These are phyloP conservation scores for Drosophila sordidapex DNA, from an alignment of 2,888 invertebrate species.

Conservation along the genomic window DNA sequence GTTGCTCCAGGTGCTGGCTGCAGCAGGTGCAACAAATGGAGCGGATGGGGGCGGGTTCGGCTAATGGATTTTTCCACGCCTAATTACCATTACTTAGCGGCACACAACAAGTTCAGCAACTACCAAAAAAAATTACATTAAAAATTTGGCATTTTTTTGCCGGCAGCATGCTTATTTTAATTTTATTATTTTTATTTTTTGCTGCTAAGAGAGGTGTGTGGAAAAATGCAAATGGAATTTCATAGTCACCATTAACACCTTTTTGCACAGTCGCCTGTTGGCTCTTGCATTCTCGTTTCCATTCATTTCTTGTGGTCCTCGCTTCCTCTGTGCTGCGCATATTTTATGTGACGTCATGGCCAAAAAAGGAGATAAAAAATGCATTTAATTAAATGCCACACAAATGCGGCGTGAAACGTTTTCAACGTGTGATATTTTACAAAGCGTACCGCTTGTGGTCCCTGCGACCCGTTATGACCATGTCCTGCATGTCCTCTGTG, in stretches of 20 bases:
- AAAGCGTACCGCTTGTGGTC: conserved; percentile 16
- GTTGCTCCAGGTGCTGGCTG: conserved; percentile 27
- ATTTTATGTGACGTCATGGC: conserved; percentile 67
- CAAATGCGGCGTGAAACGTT: conserved; percentile 74
- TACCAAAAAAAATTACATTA: conserved; percentile 68
- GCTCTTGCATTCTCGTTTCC: conserved; percentile 51
- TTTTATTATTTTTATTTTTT: conserved; percentile 49
- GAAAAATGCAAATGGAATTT: conserved; percentile 79
- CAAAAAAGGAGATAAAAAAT: conserved; percentile 43
- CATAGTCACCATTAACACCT: conserved; percentile 80
- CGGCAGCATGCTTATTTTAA: conserved; percentile 43
- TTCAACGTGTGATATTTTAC: conserved; percentile 70
- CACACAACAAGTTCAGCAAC: conserved; percentile 15
- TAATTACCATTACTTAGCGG: conserved; percentile 76
- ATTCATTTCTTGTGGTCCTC: conserved; percentile 38
- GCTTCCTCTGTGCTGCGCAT: conserved; percentile 43
- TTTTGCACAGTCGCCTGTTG: conserved; percentile 61
- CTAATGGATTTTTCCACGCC: conserved; percentile 78
- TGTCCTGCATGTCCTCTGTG: conserved; percentile 10
- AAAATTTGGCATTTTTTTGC: conserved; percentile 59
- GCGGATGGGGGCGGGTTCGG: conserved; percentile 5
- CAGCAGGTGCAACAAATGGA: conserved; percentile 16
- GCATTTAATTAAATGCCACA: conserved; percentile 79
- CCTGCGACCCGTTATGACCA: neutral
- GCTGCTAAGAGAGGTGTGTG: conserved; percentile 37